phyloP scores from a whole-genome alignment of 2,888 invertebrate species.

The Stenodera caucasica region DNA sequence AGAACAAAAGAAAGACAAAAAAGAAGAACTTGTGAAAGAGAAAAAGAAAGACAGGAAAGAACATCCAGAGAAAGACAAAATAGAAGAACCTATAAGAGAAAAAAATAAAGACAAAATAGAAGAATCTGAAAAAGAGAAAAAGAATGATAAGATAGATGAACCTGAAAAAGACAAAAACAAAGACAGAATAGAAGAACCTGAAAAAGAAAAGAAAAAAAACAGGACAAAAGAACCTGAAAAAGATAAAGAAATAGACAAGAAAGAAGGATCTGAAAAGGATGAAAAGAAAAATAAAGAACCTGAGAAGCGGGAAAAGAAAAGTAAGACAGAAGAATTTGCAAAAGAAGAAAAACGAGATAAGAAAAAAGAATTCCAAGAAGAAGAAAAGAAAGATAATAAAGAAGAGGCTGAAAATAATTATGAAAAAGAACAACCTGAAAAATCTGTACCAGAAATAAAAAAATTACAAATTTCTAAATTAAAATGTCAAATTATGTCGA shows the following conservation, averaged over 20 bases:
- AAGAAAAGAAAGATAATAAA: conserved; percentile 13
- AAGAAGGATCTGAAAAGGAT: neutral
- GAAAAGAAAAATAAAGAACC: conserved; percentile 14
- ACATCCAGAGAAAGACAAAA: neutral
- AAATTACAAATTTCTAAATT: conserved; percentile 42
- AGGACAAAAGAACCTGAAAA: conserved; percentile 5
- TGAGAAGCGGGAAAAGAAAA: no score
- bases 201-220: neutral
- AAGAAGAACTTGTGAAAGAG: conserved; percentile 1
- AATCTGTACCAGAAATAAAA: conserved; percentile 9
- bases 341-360: conserved; percentile 14
- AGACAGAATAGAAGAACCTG: conserved; percentile 5
- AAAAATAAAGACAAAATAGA: conserved; percentile 1
- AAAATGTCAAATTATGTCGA: conserved; percentile 47
- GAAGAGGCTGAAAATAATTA: neutral
- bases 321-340: conserved; percentile 11
- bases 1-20: conserved; percentile 11
- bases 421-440: conserved; percentile 12
- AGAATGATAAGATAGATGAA: neutral
- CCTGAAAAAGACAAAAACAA: no score
- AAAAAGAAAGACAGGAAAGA: neutral
- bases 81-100: neutral
- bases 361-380: no score
- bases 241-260: neutral
- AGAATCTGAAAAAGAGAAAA: neutral